Percentiles rank a stretch among this genome's conserved stretches.
These are phyloP conservation scores for Ptychobarbus kaznakovi DNA, from an alignment of 2,797 vertebrate species.

Conservation along the genomic window DNA sequence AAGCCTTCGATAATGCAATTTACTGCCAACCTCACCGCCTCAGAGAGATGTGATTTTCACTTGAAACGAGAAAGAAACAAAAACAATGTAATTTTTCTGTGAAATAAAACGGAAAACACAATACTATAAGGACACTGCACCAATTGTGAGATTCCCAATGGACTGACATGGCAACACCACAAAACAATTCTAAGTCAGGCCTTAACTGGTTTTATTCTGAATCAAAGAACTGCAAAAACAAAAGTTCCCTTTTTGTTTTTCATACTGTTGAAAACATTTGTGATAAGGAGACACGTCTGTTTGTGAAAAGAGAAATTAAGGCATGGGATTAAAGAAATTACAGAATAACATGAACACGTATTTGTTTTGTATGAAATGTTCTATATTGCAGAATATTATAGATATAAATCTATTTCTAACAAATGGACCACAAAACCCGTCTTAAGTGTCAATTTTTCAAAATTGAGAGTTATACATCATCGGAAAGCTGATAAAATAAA, in stretches of 20 bases:
- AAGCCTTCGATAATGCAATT: slow-evolving; percentile 47
- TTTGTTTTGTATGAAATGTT: no score
- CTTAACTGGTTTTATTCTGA: slow-evolving; percentile 37
- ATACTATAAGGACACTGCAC: slow-evolving; percentile 43
- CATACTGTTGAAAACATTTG: slow-evolving; percentile 4
- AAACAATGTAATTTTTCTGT: slow-evolving; percentile 15
- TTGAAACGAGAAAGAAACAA: slow-evolving; percentile 32
- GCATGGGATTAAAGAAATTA: neutral
- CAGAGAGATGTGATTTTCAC: slow-evolving; percentile 50
- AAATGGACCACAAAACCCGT: no score
- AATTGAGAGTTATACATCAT: no score
- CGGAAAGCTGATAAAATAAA: no score
- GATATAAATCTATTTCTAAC: neutral
- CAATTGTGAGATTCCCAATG: slow-evolving; percentile 42
- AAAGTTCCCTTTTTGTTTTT: slow-evolving; percentile 34
- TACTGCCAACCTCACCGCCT: slow-evolving; percentile 43
- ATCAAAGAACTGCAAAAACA: slow-evolving; percentile 27
- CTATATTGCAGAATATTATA: no score
- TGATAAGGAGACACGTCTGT: neutral
- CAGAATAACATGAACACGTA: neutral
- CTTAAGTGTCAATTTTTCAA: no score
- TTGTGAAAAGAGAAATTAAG: neutral
- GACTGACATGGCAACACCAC: slow-evolving; percentile 30
- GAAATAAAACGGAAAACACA: slow-evolving; percentile 26
- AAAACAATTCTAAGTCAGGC: slow-evolving; percentile 29